Base-by-base conservation (phyloP, 2,113 vertebrate species). In the Halcyon malimbica region DNA sequence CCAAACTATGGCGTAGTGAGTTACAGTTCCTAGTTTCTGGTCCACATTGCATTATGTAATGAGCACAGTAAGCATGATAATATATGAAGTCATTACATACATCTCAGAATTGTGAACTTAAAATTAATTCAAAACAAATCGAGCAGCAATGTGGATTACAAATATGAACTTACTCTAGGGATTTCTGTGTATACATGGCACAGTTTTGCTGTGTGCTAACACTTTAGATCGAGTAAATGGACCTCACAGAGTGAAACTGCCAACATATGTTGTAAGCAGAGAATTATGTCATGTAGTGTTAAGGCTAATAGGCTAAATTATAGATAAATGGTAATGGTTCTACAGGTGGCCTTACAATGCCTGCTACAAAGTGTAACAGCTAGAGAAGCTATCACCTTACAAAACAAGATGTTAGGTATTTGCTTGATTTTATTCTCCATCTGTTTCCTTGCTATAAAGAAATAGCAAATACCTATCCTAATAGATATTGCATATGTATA, bases 81-180 rank as follows among this genome's bases (percentile, higher is more conserved):
- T 42, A 33, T 51, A 62, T 53, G 51, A 71, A 74, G 63, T 60
- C 48, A 48, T 82, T 88, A 8, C 11, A 23, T 35, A 46, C 39
- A 85, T 90, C 37, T 89, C 70, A 96, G 42, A 92, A 64, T 56
- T 50, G 31, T 67, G 21, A 80, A 90, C 96, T 95, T 74, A 89
- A 92, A 71, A 90, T 48, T 79, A 65, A 96, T n/a, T 75, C 42
- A 68, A 79, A 83, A 76, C 69, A 89, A 93, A 94, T 51, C 86
- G 44, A 88, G 17, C 41, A 93, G 42, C 82, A 57, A 51, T 11
- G 3, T 9, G 13, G 50, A 79, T 90, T 93, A 64, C 70, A 86
- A 59, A 90, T 78, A 44, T 16, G 77, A 74, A 39, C 42, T 83
- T 81, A 13, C 80, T 68, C 64, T 46, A 15, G 89, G 60, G 79